phyloP scores from a whole-genome alignment of 2,113 vertebrate genomes.

The Amphiprion percula region DNA sequence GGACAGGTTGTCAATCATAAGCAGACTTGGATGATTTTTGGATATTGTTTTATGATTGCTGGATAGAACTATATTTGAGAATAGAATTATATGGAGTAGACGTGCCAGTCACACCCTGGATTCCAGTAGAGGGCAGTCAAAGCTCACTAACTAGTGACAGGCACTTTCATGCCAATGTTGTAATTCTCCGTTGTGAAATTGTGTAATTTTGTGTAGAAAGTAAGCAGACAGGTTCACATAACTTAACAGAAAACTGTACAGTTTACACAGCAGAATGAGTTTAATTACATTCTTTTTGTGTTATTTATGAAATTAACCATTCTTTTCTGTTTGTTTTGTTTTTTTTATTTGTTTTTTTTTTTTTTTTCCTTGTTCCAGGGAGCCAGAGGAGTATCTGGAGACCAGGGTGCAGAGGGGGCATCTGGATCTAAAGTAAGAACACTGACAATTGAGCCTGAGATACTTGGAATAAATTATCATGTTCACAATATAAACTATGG shows the following conservation, averaged over 20 bases:
- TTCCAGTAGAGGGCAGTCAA: slow-evolving; percentile 31
- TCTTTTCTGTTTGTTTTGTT: not conserved
- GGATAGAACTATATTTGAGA: no score
- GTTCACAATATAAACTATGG: not conserved
- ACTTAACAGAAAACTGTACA: no score
- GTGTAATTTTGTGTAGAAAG: no score
- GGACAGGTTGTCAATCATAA: no score
- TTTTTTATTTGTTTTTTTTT: not conserved
- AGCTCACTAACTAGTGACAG: not conserved
- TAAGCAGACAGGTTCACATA: no score
- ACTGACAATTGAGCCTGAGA: not conserved
- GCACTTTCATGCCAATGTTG: not conserved
- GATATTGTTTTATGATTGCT: no score
- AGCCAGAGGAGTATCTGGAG: slow-evolving; percentile 84
- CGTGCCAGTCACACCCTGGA: no score
- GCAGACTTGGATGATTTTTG: no score
- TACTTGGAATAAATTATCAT: not conserved
- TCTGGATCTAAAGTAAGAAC: slow-evolving; percentile 88
- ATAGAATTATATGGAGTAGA: no score
- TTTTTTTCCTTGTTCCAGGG: slow-evolving; percentile 81
- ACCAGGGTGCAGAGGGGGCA: slow-evolving; percentile 86
- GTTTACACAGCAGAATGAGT: no score
- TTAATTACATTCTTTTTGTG: not conserved
- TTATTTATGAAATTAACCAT: not conserved
- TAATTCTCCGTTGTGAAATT: no score